Evolutionary conservation across 2,888 invertebrate genomes (phyloP), one percentile per base, ranked within the genome.

Genomic region (Electrophaes corylata): DNA sequence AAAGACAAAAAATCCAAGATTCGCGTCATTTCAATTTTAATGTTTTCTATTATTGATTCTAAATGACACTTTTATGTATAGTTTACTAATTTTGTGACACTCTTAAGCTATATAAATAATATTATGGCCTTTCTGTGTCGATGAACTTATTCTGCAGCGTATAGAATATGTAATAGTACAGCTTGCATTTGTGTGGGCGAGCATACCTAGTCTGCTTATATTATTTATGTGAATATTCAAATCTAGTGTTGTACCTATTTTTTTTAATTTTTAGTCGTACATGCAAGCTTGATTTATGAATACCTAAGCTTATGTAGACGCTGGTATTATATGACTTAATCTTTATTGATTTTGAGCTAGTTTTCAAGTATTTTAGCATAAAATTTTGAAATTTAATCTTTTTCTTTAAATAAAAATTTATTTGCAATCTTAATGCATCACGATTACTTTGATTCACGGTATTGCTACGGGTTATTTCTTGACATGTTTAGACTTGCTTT

Each of bases 41-140:
- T 61, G 65, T 51, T 60, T 56, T 51, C 44, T 47, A 45, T 64
- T 64, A 65, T 67, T 65, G 67, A 65, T 67, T 64, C 39, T 59
- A 65, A 67, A 65, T 57, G 63, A 62, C 67, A 65, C 47, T 31
- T 62, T 67, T 59, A 67, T 64, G 59, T 54, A 48, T 39, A 47
- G 51, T 60, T 64, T 58, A 67, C 67, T 65, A 67, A 67, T 67
- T 65, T 65, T 54, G 63, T 60, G 67, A 62, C 65, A 65, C 65
- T 57, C 43, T 11, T 26, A 20, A 19, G 35, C 33, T 50, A 20
- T 56, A 57, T 67, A 60, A 65, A 65, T 63, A 63, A 53, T 59
- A 29, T 53, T 26, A 40, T 41, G 8, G 41, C 46, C 41, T 51
- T 48, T 50, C 29, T 51, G 35, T 40, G 56, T 57, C 56, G 18